Conservation (phyloP, 2,888 invertebrate species). For the Oscheius sp. region DNA sequence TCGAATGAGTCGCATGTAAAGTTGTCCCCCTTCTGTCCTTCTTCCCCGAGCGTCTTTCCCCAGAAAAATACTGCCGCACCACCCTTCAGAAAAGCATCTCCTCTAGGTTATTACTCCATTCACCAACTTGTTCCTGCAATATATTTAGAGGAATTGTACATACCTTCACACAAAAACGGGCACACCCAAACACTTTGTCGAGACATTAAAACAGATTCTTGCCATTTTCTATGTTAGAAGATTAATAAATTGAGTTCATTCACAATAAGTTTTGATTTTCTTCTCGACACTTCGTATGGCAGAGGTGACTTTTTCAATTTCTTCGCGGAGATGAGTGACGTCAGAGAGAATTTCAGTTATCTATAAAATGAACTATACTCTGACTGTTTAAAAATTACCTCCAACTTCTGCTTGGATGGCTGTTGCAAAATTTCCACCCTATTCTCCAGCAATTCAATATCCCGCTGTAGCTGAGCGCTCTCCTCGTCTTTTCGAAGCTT, state of each 20-base stretch:
- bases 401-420: constrained; percentile 1
- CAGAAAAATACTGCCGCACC: constrained; percentile 1
- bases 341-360: constrained; percentile 4
- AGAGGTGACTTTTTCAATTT: neutral
- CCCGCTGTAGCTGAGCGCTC: neutral
- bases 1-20: constrained; percentile 62
- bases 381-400: neutral
- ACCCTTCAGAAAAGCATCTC: neutral
- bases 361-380: neutral
- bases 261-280: neutral
- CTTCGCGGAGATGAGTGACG: constrained; percentile 20
- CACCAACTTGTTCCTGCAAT: constrained; percentile 6
- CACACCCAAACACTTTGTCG: neutral
- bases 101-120: constrained; percentile 19
- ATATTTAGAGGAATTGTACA: constrained; percentile 26
- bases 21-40: neutral
- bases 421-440: constrained; percentile 10
- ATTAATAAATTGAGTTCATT: neutral
- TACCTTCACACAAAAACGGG: neutral
- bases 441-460: constrained; percentile 1
- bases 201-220: neutral
- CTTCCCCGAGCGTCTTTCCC: constrained; percentile 22
- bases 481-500: constrained; percentile 12
- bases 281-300: constrained; percentile 11
- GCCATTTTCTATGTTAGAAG: neutral